These are phyloP conservation scores for Sylvia atricapilla DNA, from an alignment of 2,113 vertebrate genomes.

Conservation along the genomic window DNA sequence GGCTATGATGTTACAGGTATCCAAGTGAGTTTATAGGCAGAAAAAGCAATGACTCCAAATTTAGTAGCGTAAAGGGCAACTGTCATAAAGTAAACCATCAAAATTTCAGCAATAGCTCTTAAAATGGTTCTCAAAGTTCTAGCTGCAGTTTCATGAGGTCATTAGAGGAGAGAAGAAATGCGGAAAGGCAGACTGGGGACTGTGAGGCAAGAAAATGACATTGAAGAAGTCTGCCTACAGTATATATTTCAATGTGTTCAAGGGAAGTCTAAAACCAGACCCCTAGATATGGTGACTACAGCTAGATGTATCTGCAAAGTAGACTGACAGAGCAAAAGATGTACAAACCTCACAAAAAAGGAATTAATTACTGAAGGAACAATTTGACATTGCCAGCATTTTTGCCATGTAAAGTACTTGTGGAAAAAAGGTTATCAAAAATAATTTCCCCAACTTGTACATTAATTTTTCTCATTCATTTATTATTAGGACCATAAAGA, in stretches of 20 bases:
- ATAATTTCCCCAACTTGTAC: not conserved
- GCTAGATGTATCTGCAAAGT: not conserved
- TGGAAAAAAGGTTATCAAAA: not conserved
- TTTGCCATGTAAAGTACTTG: not conserved
- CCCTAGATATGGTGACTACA: not conserved
- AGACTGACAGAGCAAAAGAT: not conserved
- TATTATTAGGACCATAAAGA: conserved; percentile 5
- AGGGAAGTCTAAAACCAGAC: not conserved
- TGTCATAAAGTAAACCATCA: not conserved
- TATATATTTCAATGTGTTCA: not conserved
- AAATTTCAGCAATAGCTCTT: not conserved
- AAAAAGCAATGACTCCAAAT: not conserved
- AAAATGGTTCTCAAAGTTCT: not conserved
- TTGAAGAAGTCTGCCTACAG: not conserved
- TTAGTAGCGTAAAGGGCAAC: not conserved
- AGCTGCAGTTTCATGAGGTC: not conserved
- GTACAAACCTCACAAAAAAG: not conserved
- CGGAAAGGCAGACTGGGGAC: not conserved
- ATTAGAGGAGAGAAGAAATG: not conserved
- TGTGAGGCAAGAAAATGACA: not conserved
- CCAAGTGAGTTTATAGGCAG: not conserved
- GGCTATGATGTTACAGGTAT: not conserved
- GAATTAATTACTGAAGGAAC: not conserved
- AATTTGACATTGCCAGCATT: not conserved
- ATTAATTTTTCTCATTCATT: conserved; percentile 24